phyloP scores from a whole-genome alignment of 2,113 vertebrate genomes.

The Catharus bicknelli region DNA sequence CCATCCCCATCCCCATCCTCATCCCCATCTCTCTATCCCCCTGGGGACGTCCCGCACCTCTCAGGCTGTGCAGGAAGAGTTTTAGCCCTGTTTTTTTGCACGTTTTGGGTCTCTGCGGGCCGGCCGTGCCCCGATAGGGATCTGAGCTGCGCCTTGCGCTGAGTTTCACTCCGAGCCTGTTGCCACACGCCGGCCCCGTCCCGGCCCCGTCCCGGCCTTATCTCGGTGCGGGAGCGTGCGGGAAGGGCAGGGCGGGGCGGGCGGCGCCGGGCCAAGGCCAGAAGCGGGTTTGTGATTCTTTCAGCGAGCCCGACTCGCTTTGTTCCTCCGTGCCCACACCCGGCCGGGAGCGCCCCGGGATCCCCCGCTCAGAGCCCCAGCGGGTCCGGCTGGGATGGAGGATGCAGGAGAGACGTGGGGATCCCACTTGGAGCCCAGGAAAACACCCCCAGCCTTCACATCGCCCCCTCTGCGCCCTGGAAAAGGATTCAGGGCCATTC shows the following conservation, averaged over 20 bases:
- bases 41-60: rapidly evolving
- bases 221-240: conserved; percentile 14
- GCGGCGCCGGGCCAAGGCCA: not conserved
- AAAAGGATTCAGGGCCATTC: not conserved
- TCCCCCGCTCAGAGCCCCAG: not conserved
- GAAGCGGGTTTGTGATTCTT: not conserved
- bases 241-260: conserved; percentile 23
- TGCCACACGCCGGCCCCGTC: conserved; percentile 56
- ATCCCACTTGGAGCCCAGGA: rapidly evolving
- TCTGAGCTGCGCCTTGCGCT: conserved; percentile 24
- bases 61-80: rapidly evolving
- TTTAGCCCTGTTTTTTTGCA: rapidly evolving
- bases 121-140: conserved; percentile 15
- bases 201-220: not conserved
- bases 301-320: not conserved
- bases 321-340: not conserved
- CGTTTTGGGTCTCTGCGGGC: rapidly evolving
- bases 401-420: rapidly evolving
- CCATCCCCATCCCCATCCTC: no score
- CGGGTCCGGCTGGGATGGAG: not conserved
- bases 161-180: conserved; percentile 72
- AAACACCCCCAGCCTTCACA: not conserved
- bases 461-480: rapidly evolving
- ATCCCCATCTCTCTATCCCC: not conserved
- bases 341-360: not conserved